Conservation (phyloP, 1,140 invertebrate genomes). For the Dendroctonus ponderosae region DNA sequence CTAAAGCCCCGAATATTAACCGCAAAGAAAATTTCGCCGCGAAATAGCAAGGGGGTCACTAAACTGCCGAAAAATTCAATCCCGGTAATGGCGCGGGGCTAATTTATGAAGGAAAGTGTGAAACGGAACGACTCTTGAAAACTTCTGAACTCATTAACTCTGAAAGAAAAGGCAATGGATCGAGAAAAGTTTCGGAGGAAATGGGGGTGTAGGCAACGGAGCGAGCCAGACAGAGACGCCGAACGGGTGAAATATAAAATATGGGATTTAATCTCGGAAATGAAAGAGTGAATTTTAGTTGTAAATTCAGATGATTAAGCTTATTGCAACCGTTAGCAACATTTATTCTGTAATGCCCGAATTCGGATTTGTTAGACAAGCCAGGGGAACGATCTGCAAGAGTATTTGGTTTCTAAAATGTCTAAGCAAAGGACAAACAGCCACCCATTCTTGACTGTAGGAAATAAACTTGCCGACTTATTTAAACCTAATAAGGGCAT, state of each 20-base stretch:
- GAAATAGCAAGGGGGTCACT: constrained; percentile 30
- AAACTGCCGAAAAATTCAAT: constrained; percentile 38
- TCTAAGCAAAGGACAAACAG: too few relatives aligned
- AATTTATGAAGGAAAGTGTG: constrained; percentile 36
- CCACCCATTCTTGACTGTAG: too few relatives aligned
- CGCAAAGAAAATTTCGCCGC: constrained; percentile 23
- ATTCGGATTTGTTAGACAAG: too few relatives aligned
- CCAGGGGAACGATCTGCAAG: too few relatives aligned
- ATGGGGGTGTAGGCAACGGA: constrained; percentile 15
- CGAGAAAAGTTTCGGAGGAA: constrained; percentile 36
- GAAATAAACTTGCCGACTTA: too few relatives aligned
- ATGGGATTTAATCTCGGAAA: constrained; percentile 45
- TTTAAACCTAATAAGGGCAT: too few relatives aligned
- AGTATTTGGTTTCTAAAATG: too few relatives aligned
- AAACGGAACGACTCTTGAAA: constrained; percentile 37
- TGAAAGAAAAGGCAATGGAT: constrained; percentile 39
- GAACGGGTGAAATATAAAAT: constrained; percentile 44
- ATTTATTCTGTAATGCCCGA: too few relatives aligned
- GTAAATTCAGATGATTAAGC: constrained; percentile 4
- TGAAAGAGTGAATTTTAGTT: constrained; percentile 16
- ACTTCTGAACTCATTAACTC: constrained; percentile 42
- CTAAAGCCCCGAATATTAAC: constrained; percentile 29
- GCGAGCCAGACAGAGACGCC: constrained; percentile 34
- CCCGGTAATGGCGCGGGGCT: constrained; percentile 30
- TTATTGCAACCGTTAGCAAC: not conserved